phyloP scores from a whole-genome alignment of 1,140 invertebrate species.

The Ostrea edulis region DNA sequence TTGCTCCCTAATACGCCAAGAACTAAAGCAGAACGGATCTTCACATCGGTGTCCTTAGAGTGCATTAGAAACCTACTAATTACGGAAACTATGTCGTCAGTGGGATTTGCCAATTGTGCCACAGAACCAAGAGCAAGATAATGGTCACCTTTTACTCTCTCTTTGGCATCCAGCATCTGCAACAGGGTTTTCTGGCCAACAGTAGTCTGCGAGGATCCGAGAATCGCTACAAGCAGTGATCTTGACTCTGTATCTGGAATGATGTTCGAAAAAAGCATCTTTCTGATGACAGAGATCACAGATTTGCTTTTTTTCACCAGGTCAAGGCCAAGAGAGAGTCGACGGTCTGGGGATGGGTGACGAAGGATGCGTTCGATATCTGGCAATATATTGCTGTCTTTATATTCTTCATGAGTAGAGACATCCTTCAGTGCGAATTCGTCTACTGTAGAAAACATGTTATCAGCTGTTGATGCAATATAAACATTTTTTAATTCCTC shows the following conservation, averaged over 20 bases:
- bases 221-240: not conserved
- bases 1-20: slow-evolving; percentile 2
- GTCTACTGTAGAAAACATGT: not conserved
- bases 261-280: not conserved
- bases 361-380: not conserved
- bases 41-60: not conserved
- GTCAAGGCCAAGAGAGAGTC: slow-evolving; percentile 8
- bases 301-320: not conserved
- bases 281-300: not conserved
- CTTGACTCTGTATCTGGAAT: not conserved
- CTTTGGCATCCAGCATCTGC: not conserved
- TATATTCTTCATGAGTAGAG: not conserved
- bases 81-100: not conserved
- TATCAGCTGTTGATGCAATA: not conserved
- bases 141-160: slow-evolving; percentile 23
- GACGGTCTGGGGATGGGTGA: not conserved
- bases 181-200: not conserved
- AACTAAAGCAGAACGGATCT: not conserved
- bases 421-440: not conserved
- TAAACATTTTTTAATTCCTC: not conserved
- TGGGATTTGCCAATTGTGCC: not conserved
- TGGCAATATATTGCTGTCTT: not conserved
- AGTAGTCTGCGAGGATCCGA: not conserved
- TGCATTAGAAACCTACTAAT: not conserved
- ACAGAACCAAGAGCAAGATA: slow-evolving; percentile 23